phyloP scores from a whole-genome alignment of 2,888 invertebrate species.

The Drosophila melanosoma region DNA sequence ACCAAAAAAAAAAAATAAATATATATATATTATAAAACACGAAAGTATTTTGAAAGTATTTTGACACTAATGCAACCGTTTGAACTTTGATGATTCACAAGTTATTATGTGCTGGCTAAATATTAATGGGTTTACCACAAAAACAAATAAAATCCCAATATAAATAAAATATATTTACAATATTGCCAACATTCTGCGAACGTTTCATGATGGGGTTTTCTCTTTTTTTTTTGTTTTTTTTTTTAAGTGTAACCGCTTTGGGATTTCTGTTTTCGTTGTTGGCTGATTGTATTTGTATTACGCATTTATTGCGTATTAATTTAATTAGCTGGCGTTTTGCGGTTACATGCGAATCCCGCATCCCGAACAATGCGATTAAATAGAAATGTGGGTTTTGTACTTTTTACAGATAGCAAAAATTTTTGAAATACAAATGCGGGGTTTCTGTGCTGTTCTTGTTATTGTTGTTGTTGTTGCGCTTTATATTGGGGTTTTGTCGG shows the following conservation, averaged over 20 bases:
- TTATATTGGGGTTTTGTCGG: conserved; percentile 44
- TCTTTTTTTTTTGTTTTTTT: not conserved
- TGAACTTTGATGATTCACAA: conserved; percentile 56
- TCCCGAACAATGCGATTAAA: conserved; percentile 60
- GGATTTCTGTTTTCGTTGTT: conserved; percentile 11
- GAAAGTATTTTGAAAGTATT: conserved; percentile 33
- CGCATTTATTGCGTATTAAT: conserved; percentile 71
- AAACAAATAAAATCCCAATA: conserved; percentile 29
- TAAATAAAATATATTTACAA: conserved; percentile 7
- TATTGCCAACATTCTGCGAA: conserved; percentile 19
- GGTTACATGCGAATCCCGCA: conserved; percentile 49
- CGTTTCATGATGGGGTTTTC: conserved; percentile 4
- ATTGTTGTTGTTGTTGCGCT: conserved; percentile 32
- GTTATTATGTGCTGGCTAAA: conserved; percentile 51
- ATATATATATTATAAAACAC: conserved; percentile 6
- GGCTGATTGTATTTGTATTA: conserved; percentile 44
- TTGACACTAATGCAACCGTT: conserved; percentile 50
- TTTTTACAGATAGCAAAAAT: conserved; percentile 47
- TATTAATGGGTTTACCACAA: conserved; percentile 64
- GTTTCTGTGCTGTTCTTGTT: conserved; percentile 28
- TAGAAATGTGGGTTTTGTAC: conserved; percentile 51
- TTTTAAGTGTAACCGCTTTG: conserved; percentile 16
- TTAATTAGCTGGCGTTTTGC: conserved; percentile 76
- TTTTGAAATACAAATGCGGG: conserved; percentile 61
- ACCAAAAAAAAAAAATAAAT: conserved; percentile 19